Conservation (phyloP, 2,113 vertebrate species). For the Sturnira hondurensis region DNA sequence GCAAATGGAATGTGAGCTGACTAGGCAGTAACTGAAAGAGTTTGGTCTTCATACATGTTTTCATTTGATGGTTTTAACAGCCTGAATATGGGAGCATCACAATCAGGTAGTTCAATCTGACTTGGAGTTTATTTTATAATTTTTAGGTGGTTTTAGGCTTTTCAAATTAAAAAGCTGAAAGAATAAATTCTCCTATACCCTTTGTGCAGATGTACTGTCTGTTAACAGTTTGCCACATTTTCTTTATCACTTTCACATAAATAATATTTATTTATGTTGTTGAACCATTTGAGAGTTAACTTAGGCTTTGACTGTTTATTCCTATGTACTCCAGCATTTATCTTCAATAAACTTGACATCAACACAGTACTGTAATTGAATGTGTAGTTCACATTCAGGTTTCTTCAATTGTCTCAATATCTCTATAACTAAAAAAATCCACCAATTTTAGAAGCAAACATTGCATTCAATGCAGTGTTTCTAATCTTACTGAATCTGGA, state of each 20-base stretch:
- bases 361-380: neutral
- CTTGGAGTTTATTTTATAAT: neutral
- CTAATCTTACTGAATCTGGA: neutral
- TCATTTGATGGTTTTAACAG: neutral
- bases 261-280: neutral
- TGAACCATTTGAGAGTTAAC: neutral
- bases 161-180: neutral
- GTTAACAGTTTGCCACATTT: neutral
- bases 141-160: slow-evolving; percentile 2
- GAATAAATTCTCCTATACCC: neutral
- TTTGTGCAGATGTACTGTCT: neutral
- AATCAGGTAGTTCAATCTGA: neutral
- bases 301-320: neutral
- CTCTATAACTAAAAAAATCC: neutral
- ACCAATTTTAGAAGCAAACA: neutral
- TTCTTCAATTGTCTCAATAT: neutral
- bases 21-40: neutral
- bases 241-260: neutral
- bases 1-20: neutral
- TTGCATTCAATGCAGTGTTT: neutral
- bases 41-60: neutral
- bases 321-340: neutral
- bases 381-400: neutral
- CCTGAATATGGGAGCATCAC: neutral
- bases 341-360: neutral